phyloP scores from a whole-genome alignment of 2,888 invertebrate species.

The Xanthorhoe spadicearia region DNA sequence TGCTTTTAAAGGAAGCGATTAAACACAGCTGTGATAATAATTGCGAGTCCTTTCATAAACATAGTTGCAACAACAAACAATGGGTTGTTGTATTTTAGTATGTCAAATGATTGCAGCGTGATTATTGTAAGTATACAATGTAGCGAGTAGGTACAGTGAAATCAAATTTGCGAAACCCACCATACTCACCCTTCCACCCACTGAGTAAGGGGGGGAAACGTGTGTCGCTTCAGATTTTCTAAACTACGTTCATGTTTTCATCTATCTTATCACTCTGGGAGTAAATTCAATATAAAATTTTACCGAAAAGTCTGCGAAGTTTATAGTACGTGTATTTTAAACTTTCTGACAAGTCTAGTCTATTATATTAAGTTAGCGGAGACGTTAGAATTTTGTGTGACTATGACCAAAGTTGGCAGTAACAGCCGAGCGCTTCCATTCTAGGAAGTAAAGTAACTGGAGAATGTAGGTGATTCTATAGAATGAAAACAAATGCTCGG shows the following conservation, averaged over 20 bases:
- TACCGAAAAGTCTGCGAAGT: too few relatives aligned
- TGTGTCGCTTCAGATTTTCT: slow-evolving; percentile 21
- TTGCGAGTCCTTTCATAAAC: neutral
- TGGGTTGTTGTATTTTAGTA: slow-evolving; percentile 2
- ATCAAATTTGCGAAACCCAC: slow-evolving; percentile 11
- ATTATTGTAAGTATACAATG: neutral
- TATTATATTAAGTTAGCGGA: too few relatives aligned
- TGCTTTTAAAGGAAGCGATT: neutral
- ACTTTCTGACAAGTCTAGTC: too few relatives aligned
- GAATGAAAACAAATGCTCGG: too few relatives aligned
- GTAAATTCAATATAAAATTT: slow-evolving; percentile 1
- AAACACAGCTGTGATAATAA: neutral
- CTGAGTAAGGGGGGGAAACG: neutral
- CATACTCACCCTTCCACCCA: slow-evolving; percentile 1
- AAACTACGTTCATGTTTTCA: slow-evolving; percentile 2
- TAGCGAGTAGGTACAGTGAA: slow-evolving; percentile 1
- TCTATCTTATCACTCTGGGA: neutral
- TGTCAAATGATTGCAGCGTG: neutral
- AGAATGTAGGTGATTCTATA: too few relatives aligned
- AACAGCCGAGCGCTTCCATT: too few relatives aligned
- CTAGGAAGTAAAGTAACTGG: too few relatives aligned
- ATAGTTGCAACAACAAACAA: slow-evolving; percentile 12
- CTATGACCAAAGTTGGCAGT: too few relatives aligned
- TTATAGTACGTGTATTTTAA: too few relatives aligned
- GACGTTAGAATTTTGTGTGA: too few relatives aligned